Percentiles rank a stretch among this genome's conserved stretches.
These are phyloP conservation scores for Falco rusticolus DNA, from an alignment of 2,797 vertebrate species.

Conservation along the genomic window DNA sequence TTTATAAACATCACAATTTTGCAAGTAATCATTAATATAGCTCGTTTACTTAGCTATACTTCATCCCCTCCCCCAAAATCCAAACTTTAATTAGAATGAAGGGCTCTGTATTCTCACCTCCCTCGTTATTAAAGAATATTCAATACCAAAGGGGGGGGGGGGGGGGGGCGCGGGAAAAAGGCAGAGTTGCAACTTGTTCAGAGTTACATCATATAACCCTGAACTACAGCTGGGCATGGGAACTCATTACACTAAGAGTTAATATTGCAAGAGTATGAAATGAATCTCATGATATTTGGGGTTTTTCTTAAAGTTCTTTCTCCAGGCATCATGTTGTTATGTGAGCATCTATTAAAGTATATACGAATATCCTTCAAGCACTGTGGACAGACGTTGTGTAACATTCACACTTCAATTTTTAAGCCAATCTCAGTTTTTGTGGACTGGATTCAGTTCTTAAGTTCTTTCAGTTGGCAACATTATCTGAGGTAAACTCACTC, in stretches of 20 bases:
- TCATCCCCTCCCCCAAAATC: background rate
- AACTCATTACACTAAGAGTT: background rate
- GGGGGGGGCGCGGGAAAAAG: too few species aligned
- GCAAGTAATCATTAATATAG: background rate
- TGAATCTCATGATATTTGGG: conserved; percentile 17
- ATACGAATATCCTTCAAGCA: background rate
- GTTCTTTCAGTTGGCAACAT: background rate
- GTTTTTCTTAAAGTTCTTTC: conserved; percentile 56
- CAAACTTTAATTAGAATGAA: background rate
- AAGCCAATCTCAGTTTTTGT: background rate
- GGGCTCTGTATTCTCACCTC: background rate
- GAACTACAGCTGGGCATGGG: background rate
- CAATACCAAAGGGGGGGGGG: background rate
- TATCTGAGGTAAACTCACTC: background rate
- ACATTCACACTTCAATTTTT: background rate
- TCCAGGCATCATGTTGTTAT: conserved; percentile 67
- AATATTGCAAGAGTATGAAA: conserved; percentile 5
- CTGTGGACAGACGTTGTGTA: background rate
- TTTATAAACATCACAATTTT: background rate
- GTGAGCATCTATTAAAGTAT: background rate
- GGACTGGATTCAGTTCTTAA: background rate
- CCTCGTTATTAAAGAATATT: background rate
- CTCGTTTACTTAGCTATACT: background rate
- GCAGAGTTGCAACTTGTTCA: conserved; percentile 1
- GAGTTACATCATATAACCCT: conserved; percentile 10